A percentile compares a stretch with the other conserved stretches of the same genome.
Conservation (phyloP, 2,113 vertebrate species). For the Perca flavescens region DNA sequence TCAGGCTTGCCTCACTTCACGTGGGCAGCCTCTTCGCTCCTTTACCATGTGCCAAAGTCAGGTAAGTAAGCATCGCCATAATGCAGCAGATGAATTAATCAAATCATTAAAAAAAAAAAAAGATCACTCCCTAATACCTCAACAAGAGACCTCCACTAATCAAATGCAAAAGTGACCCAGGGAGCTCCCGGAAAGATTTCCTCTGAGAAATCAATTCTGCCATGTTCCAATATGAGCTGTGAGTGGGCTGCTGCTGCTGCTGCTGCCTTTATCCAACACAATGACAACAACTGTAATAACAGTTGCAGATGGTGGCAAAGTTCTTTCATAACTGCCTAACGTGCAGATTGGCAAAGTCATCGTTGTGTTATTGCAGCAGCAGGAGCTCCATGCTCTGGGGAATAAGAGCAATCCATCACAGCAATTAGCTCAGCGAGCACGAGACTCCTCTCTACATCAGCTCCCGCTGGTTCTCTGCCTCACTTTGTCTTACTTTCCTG, state of each 20-base stretch:
- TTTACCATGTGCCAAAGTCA: background rate
- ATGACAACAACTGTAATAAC: conserved; percentile 20
- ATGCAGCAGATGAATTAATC: conserved; percentile 52
- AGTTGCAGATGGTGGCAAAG: conserved; percentile 32
- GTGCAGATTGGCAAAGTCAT: conserved; percentile 58
- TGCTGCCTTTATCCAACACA: conserved; percentile 20
- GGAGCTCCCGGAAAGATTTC: conserved; percentile 42
- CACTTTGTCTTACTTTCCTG: background rate
- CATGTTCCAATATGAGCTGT: conserved; percentile 38
- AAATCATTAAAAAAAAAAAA: conserved; percentile 38
- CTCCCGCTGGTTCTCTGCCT: conserved; percentile 1
- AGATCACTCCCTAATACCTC: conserved; percentile 27
- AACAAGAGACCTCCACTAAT: conserved; percentile 27
- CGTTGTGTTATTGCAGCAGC: conserved; percentile 52
- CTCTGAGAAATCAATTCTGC: conserved; percentile 61
- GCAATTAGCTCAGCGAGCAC: conserved; percentile 57
- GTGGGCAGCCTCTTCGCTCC: conserved; percentile 4
- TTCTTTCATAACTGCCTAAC: conserved; percentile 50
- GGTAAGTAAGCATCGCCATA: background rate
- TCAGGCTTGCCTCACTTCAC: conserved; percentile 18
- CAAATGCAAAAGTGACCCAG: conserved; percentile 45
- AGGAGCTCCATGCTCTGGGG: conserved; percentile 47
- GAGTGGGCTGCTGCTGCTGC: conserved; percentile 37
- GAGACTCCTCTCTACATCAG: conserved; percentile 23
- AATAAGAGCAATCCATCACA: conserved; percentile 68